Evolutionary conservation across 2,113 vertebrate genomes (phyloP).

Genomic region (Oncorhynchus masou): DNA sequence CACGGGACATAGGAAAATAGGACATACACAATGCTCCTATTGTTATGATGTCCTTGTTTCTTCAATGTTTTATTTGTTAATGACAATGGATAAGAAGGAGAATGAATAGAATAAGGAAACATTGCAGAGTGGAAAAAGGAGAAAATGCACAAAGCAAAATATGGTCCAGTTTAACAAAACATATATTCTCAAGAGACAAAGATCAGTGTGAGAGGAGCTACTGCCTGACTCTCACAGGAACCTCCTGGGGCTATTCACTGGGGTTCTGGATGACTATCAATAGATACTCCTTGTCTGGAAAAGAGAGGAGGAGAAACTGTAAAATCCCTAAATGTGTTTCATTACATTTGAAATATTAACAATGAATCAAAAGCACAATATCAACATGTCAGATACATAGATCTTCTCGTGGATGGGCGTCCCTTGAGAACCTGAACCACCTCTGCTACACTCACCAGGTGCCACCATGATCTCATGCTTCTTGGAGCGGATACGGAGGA

Average conservation of each 20-base stretch:
- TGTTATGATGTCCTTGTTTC: background rate
- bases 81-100: background rate
- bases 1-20: too few relatives aligned
- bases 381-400: background rate
- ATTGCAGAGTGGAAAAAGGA: background rate
- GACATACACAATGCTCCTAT: background rate
- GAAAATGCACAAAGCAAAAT: background rate
- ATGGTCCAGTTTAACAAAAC: background rate
- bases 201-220: background rate
- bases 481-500: conserved; percentile 82
- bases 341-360: too few relatives aligned
- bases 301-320: conserved; percentile 15
- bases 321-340: background rate
- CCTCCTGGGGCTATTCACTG: conserved; percentile 61
- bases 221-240: background rate
- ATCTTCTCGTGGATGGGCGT: background rate
- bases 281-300: conserved; percentile 81
- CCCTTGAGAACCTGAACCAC: background rate
- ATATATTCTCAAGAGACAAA: background rate
- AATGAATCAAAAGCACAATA: too few relatives aligned
- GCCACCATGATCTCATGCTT: conserved; percentile 87
- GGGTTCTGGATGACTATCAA: conserved; percentile 83
- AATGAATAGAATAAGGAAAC: background rate
- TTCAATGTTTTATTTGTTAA: background rate
- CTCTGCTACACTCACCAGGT: conserved; percentile 63